Conservation (phyloP, 2,113 vertebrate species). For the Desmodus rotundus region DNA sequence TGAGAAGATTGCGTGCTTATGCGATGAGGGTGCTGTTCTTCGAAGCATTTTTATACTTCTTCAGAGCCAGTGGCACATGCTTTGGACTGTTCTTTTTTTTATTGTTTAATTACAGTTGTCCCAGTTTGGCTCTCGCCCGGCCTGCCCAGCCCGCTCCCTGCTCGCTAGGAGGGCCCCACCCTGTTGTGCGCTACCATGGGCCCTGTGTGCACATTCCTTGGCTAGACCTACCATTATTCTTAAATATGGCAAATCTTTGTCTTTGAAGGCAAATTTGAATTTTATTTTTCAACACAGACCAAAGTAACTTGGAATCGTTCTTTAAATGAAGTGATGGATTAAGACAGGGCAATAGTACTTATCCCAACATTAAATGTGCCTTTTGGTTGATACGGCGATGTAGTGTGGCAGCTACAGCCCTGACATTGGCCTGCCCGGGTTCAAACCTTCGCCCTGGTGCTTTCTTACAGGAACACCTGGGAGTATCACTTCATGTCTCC, state of each 20-base stretch:
- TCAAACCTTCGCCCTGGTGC: not conserved
- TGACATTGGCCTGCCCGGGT: rapidly evolving
- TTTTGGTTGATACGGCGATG: rapidly evolving
- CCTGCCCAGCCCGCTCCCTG: too few relatives aligned
- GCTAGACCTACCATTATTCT: too few relatives aligned
- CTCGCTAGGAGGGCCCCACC: too few relatives aligned
- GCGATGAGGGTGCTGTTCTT: not conserved
- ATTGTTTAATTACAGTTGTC: too few relatives aligned
- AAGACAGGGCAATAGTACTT: not conserved
- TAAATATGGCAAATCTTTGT: not conserved
- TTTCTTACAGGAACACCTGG: not conserved
- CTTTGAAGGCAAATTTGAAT: not conserved
- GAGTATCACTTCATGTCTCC: rapidly evolving
- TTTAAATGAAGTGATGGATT: not conserved
- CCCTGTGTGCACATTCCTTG: too few relatives aligned
- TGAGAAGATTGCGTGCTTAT: not conserved
- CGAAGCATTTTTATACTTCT: not conserved
- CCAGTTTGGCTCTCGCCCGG: too few relatives aligned
- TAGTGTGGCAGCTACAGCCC: rapidly evolving
- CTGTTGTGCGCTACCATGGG: too few relatives aligned
- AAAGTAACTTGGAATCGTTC: not conserved
- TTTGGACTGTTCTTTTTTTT: not conserved
- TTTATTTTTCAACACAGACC: not conserved
- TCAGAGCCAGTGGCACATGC: not conserved
- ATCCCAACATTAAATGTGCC: rapidly evolving